Evolutionary conservation across 2,888 invertebrate species (phyloP), one percentile per base, ranked within the genome.

Genomic region (Ectemnius continuus): DNA sequence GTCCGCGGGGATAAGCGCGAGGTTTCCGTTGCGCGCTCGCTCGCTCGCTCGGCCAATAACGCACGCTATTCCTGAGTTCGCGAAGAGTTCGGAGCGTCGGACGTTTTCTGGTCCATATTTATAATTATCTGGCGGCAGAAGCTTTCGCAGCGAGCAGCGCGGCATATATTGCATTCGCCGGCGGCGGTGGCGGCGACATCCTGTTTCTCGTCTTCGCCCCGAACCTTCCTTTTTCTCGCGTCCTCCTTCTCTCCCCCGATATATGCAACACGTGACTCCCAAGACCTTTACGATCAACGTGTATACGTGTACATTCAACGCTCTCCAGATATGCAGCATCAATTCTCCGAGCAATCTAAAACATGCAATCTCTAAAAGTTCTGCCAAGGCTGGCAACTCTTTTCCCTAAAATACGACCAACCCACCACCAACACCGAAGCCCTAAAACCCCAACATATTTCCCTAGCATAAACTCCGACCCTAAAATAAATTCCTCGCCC

Each of bases 221-320:
- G 11, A 20, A 36, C 18, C 61, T 65, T 82, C 71, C 65, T 70
- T 61, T 81, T 78, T 68, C 63, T 73, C 71, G 69, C 68, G 59
- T 59, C 47, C 68, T 60, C 26, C 69, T n/a, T n/a, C n/a, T n/a
- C 68, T 67, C 73, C 66, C 64, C 70, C 47, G 76, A 79, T n/a
- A n/a, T n/a, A n/a, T 80, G 76, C 79, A 78, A 76, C 85, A 82
- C 84, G 80, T 82, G 82, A 84, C 82, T 72, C 69, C 74, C 83
- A 75, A 81, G 36, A 36, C 36, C 36, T 36, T 36, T 36, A 36
- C 36, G 36, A 36, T 6, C 8, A 11, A 82, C 75, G 76, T 72
- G 47, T 47, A 36, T 47, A 36, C 36, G 52, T 52, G 52, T 6
- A 2, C 71, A n/a, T n/a, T 66, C 73, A 66, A 73, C 80, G 73